phyloP scores from a whole-genome alignment of 2,113 vertebrate genomes.

The mouse (Mus musculus) region DNA sequence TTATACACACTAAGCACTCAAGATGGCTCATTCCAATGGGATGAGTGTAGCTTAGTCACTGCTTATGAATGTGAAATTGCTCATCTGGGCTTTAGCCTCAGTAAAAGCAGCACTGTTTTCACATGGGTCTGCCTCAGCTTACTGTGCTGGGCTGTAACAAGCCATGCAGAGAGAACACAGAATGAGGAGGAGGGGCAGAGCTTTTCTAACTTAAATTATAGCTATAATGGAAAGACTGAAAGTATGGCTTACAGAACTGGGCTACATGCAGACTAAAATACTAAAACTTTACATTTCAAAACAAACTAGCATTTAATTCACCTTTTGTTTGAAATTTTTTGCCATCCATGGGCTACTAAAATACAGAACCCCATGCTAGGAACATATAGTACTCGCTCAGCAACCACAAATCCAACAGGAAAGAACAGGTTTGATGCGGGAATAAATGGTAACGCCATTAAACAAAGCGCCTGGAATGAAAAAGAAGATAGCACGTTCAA shows the following conservation, averaged over 20 bases:
- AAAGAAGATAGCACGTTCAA: conserved; percentile 64
- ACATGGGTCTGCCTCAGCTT: conserved; percentile 38
- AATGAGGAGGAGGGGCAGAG: not conserved
- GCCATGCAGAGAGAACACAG: conserved; percentile 5
- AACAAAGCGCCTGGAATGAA: conserved; percentile 93
- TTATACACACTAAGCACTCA: not conserved
- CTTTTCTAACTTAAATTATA: conserved; percentile 32
- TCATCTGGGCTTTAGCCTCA: conserved; percentile 45
- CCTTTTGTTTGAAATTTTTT: conserved; percentile 92
- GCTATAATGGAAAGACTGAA: not conserved
- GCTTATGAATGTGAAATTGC: not conserved
- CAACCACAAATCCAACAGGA: conserved; percentile 98
- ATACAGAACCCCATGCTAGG: conserved; percentile 99
- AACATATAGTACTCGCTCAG: conserved; percentile 97
- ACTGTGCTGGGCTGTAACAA: conserved; percentile 26
- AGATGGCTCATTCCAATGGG: conserved; percentile 19
- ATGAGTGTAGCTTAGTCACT: conserved; percentile 7
- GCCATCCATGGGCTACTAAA: conserved; percentile 96
- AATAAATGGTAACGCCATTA: conserved; percentile 96
- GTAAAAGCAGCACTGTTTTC: conserved; percentile 15
- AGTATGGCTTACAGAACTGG: conserved; percentile 26
- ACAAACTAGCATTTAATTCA: conserved; percentile 82
- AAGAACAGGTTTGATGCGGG: conserved; percentile 99
- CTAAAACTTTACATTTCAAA: not conserved
- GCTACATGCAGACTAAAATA: not conserved